Base-by-base conservation (phyloP, 2,888 invertebrate species). In the Trissolcus japonicus region DNA sequence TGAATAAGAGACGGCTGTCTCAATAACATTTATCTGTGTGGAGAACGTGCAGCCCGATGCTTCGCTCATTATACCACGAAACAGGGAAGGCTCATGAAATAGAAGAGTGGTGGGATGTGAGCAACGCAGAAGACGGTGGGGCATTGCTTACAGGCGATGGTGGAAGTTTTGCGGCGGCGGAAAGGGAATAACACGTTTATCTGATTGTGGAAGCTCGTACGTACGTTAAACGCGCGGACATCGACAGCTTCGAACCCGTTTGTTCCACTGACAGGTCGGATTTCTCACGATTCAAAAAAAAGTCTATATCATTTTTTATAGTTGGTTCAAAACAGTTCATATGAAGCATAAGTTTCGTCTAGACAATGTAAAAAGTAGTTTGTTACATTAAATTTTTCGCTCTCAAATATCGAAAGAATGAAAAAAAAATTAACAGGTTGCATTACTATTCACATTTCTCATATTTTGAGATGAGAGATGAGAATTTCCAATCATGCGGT, bases 191-290 rank as follows among this genome's bases (percentile, higher is more conserved):
- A 35, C 35, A 61, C 79, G 77, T 80, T 85, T 85, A 85, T 86
- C 86, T 84, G 84, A 83, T 83, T 81, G 81, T 83, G 83, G 83
- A 82, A 80, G 80, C 84, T 85, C 82, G 86, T 84, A 84, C 84
- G 84, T 85, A 85, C 83, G 79, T 80, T 82, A 80, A 82, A 83
- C 82, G 80, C 82, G 59, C 68, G 68, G 65, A 53, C 73, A 59
- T 65, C 63, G 66, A 54, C 62, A 71, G 65, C 76, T 76, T 61
- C 4, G 67, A 63, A 46, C 46, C 16, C 16, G 46, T 46, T 46
- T 14, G 16, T 46, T 46, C 11, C 46, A 9, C 7, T 35, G 35
- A 35, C 69, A 73, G 61, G 41, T 66, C 17, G 71, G 25, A 51
- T 65, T 73, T 77, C 77, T 73, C 77, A 77, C 77, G 77, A 68